A percentile compares a stretch with the other conserved stretches of the same genome.
Conservation (phyloP, 2,888 invertebrate genomes). For the Xanthia icteritia region DNA sequence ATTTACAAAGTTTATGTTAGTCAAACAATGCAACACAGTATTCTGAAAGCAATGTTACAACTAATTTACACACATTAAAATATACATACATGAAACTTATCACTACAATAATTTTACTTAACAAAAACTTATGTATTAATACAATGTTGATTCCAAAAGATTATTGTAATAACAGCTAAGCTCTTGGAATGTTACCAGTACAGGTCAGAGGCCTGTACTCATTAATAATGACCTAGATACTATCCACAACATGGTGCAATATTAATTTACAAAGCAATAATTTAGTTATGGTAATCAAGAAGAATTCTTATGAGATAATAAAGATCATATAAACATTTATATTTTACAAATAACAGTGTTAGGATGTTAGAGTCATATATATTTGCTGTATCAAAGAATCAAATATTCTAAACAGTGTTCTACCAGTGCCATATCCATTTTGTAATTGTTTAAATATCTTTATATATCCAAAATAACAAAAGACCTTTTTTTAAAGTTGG, state of each 20-base stretch:
- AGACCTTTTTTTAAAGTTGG: background rate
- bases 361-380: background rate
- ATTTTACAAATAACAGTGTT: slow-evolving; percentile 34
- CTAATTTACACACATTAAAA: slow-evolving; percentile 63
- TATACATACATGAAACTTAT: slow-evolving; percentile 61
- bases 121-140: slow-evolving; percentile 43
- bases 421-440: background rate
- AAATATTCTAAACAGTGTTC: slow-evolving; percentile 12
- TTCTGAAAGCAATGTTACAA: slow-evolving; percentile 64
- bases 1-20: slow-evolving; percentile 69
- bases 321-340: slow-evolving; percentile 35
- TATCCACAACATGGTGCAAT: slow-evolving; percentile 53
- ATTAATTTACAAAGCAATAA: slow-evolving; percentile 51
- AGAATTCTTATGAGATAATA: slow-evolving; percentile 43
- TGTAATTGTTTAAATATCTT: background rate
- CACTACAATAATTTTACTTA: slow-evolving; percentile 59
- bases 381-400: slow-evolving; percentile 11
- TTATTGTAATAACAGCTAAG: slow-evolving; percentile 63
- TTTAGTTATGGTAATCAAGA: slow-evolving; percentile 33
- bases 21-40: slow-evolving; percentile 63
- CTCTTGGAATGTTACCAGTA: slow-evolving; percentile 73
- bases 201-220: slow-evolving; percentile 45
- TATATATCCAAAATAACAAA: slow-evolving; percentile 2
- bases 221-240: slow-evolving; percentile 34
- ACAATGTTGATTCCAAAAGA: slow-evolving; percentile 61